Base-by-base conservation (phyloP, 35 echinoderm and acorn worm genomes). In the Heliocidaris tuberculata region DNA sequence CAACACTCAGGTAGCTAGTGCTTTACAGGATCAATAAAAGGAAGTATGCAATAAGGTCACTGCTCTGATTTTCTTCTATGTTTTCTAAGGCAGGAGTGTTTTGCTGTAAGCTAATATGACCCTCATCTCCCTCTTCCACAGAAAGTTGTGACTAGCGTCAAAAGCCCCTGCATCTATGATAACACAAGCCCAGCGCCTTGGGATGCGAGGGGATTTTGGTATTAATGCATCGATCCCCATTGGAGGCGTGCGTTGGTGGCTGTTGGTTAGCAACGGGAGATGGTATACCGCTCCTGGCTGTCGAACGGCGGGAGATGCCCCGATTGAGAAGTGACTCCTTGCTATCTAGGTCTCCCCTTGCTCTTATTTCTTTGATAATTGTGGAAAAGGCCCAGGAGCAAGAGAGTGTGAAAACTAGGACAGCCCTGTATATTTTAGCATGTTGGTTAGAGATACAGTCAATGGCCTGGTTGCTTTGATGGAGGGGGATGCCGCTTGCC, bases 401-500 rank as follows among this genome's bases (percentile, higher is more conserved):
- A 89, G 87, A 48, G 4, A 89, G 87, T 89, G 87, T 89, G 87
- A 89, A 89, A 89, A 89, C 87, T 89, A 48, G 87, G 87, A 48
- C 87, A 89, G 87, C 15, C 31, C 31, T 32, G 31, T 47, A 47
- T 89, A 47, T 48, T 47, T 89, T 47, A 47, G 87, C 87, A 89
- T 89, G 87, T 89, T 89, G 87, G 87, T 89, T 48, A 89, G 12
- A 89, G 87, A 89, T 89, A 32, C 87, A 89, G 87, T 89, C 87
- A 89, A 89, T 48, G 87, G 87, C 87, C 87, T 89, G 31, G 31
- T 32, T 89, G 87, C 65, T 78, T 78, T 78, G 65, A 78, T 78
- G 65, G 65, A n/a, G 21, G 27, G 65, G 65, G 65, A 78, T 78
- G 65, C 65, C 65, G 65, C 65, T 78, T 78, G 65, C 65, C 65